Evolutionary conservation across 2,888 invertebrate genomes (phyloP), one percentile per base, ranked within the genome.

Genomic region (Dryobotodes eremita): DNA sequence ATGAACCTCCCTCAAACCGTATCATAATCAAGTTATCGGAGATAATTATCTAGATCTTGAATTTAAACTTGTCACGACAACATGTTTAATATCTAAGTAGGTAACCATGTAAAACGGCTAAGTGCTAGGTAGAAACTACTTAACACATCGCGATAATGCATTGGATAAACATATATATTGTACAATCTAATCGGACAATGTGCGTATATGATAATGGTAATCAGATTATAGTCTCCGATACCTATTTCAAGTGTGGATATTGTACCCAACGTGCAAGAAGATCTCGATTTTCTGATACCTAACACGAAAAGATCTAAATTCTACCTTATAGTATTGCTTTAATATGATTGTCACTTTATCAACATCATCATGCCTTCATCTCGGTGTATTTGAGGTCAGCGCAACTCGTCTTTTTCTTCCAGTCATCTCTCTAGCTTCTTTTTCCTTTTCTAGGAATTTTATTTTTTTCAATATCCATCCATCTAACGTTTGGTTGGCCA

Each of bases 41-140:
- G 7, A 61, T 15, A 36, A 46, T 53, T 31, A 61, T 74, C 61
- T 80, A 71, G 46, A 80, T 62, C 61, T 59, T 46, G 42, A 59
- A 62, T 66, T 55, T 26, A 57, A 77, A 77, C 57, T 50, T 79
- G 62, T 61, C 50, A 57, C 42, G 36, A 36, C 46, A 48, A 62
- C n/a, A 31, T 53, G 17, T 48, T 65, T 59, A 15, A n/a, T 80
- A 83, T 72, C 75, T 81, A 83, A 79, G 79, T 82, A 82, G 84
- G 84, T 82, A 82, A 82, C 55, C 59, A 82, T 82, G 70, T 82
- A 84, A 68, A 62, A 26, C 69, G n/a, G 69, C 61, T 86, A 82
- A 86, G 83, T 77, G 83, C 71, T 86, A 72, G 86, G 64, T 77
- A 65, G 62, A 83, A 82, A 82, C 71, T 77, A 82, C 83, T 85